Evolutionary conservation across 2,888 invertebrate species (phyloP).

Genomic region (Lacanobia oleracea): DNA sequence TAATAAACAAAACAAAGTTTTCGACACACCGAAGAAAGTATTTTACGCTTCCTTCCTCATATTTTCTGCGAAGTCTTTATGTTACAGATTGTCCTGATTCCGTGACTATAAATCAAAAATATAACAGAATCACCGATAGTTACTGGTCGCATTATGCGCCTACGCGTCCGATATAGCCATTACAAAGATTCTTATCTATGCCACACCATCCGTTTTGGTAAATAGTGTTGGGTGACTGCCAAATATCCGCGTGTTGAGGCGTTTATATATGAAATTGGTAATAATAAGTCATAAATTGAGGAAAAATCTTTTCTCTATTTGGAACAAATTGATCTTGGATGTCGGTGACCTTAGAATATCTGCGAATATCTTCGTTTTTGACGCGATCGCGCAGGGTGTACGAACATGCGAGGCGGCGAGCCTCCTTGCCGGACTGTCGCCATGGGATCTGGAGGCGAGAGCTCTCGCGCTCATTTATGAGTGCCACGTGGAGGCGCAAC

Average conservation of each 20-base stretch:
- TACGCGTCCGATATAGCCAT: slow-evolving; percentile 37
- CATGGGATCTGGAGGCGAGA: no score
- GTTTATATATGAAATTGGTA: neutral
- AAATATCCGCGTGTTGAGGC: slow-evolving; percentile 32
- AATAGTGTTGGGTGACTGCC: slow-evolving; percentile 55
- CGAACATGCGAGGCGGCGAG: no score
- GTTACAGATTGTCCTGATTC: slow-evolving; percentile 44
- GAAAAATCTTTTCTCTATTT: neutral
- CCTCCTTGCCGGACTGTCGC: no score
- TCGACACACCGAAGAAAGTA: neutral
- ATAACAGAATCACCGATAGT: slow-evolving; percentile 41
- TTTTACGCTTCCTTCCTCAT: slow-evolving; percentile 15
- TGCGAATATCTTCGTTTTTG: no score
- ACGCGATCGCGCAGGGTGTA: no score
- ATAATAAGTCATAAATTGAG: neutral
- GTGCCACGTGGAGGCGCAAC: no score
- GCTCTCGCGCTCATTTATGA: no score
- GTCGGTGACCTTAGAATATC: no score
- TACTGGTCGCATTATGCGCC: slow-evolving; percentile 42
- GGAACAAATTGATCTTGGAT: no score
- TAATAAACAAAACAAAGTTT: slow-evolving; percentile 13
- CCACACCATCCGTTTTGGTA: slow-evolving; percentile 53
- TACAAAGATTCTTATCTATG: slow-evolving; percentile 62
- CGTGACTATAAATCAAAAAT: slow-evolving; percentile 51
- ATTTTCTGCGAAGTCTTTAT: slow-evolving; percentile 34